Percentiles rank a stretch among this genome's conserved stretches.
These are phyloP conservation scores for Isotomurus palustris DNA, from an alignment of 2,888 invertebrate species.

Conservation along the genomic window DNA sequence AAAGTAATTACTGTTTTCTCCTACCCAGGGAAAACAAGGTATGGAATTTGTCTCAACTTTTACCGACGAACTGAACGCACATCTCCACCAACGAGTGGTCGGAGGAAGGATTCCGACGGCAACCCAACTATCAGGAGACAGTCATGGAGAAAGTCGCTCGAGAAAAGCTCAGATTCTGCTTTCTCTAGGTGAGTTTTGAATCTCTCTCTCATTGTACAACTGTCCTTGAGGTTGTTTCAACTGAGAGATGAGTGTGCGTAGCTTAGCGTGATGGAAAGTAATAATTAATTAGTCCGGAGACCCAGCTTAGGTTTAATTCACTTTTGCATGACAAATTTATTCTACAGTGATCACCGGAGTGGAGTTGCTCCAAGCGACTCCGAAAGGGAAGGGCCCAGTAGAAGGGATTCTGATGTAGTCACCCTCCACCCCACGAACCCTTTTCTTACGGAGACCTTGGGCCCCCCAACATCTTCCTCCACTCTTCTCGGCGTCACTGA, in stretches of 20 bases:
- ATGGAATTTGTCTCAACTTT: slow-evolving; percentile 97
- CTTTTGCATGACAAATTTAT: too few relatives aligned
- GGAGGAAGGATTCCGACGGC: slow-evolving; percentile 49
- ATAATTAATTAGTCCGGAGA: slow-evolving; percentile 15
- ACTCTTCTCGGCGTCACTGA: slow-evolving; percentile 66
- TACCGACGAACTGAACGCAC: slow-evolving; percentile 81
- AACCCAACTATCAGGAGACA: slow-evolving; percentile 67
- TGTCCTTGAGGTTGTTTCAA: too few relatives aligned
- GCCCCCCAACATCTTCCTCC: slow-evolving; percentile 29
- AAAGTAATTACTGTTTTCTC: too few relatives aligned
- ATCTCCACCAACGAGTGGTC: slow-evolving; percentile 52
- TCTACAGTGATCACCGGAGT: slow-evolving; percentile 81
- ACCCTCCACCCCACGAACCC: slow-evolving; percentile 48
- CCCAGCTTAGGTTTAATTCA: slow-evolving; percentile 16
- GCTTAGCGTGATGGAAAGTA: slow-evolving; percentile 1
- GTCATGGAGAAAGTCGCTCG: slow-evolving; percentile 87
- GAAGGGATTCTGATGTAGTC: slow-evolving; percentile 61
- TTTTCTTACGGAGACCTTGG: slow-evolving; percentile 37
- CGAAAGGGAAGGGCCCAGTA: slow-evolving; percentile 73
- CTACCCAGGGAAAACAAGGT: slow-evolving; percentile 76
- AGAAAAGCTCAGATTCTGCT: slow-evolving; percentile 85
- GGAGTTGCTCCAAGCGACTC: slow-evolving; percentile 85
- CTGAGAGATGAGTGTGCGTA: neutral
- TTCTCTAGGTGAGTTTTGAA: slow-evolving; percentile 70
- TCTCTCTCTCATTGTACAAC: slow-evolving; percentile 8